Base-by-base conservation (phyloP, 1,140 invertebrate species). In the Drosophila repletoides region DNA sequence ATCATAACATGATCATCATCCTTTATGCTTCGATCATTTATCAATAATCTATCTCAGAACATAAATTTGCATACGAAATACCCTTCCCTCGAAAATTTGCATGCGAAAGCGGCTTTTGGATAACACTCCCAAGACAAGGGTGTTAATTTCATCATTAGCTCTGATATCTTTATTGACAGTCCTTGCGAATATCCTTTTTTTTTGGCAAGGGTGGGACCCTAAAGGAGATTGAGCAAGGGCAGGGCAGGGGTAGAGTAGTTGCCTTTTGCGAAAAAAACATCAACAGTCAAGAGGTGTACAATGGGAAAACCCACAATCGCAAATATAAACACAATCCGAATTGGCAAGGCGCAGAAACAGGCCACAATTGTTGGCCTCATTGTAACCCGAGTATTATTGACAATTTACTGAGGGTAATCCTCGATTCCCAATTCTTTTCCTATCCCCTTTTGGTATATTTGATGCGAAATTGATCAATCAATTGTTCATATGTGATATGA, bases 121-220 rank as follows among this genome's bases (percentile, higher is more conserved):
- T n/a, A n/a, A n/a, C n/a, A 29, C 19, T 15, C 36, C 34, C 2
- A 21, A 17, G 26, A 55, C 19, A 71, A 38, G 73, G 73, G 73
- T 83, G 77, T 73, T 73, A 81, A 77, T 83, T 46, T 63, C 68
- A 68, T 77, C 73, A 76, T 77, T 81, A 81, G 53, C 61, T 29
- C 28, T 38, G 52, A 75, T 53, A 71, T 72, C 71, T 68, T 41
- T 22, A 75, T 80, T 45, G 61, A 33, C 55, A 69, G 40, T 28
- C 15, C 14, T 72, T 51, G 58, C 69, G 9, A 65, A 69, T 58
- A 41, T 43, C 33, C n/a, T n/a, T n/a, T n/a, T n/a, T n/a, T n/a
- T n/a, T n/a, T n/a, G n/a, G n/a, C n/a, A n/a, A n/a, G n/a, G n/a
- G n/a, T n/a, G n/a, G n/a, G n/a, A n/a, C n/a, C n/a, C n/a, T n/a